These are phyloP conservation scores for Lagocephalus sceleratus DNA, from an alignment of 2,797 vertebrate genomes.

Conservation along the genomic window DNA sequence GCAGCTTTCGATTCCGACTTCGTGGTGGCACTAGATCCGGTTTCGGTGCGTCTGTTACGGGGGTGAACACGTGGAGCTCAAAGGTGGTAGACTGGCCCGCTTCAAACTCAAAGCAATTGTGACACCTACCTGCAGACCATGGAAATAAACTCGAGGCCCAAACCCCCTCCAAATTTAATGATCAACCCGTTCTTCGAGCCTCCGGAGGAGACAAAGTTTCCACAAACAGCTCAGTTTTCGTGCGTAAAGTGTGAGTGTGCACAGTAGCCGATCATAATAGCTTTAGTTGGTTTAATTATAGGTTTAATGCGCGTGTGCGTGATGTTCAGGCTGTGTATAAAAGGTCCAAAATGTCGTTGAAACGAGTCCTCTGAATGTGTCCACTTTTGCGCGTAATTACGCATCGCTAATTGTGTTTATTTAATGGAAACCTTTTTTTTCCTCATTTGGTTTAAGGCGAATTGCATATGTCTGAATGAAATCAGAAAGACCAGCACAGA, in stretches of 20 bases:
- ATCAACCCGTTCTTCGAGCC: constrained; percentile 18
- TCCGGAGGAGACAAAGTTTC: constrained; percentile 13
- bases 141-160: constrained; percentile 77
- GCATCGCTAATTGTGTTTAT: background rate
- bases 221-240: constrained; percentile 7
- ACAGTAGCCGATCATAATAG: constrained; percentile 32
- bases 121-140: constrained; percentile 97
- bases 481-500: too few species aligned
- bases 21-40: constrained; percentile 87
- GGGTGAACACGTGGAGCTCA: constrained; percentile 77
- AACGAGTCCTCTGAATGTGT: constrained; percentile 50
- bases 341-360: constrained; percentile 63
- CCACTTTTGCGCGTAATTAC: background rate
- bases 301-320: background rate
- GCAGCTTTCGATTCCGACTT: constrained; percentile 75
- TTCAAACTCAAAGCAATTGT: constrained; percentile 96
- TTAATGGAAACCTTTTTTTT: too few species aligned
- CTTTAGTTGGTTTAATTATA: constrained; percentile 60
- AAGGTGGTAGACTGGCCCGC: constrained; percentile 82
- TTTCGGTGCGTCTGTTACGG: constrained; percentile 79
- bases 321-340: constrained; percentile 62
- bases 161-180: constrained; percentile 6
- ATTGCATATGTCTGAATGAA: too few species aligned
- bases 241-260: constrained; percentile 45
- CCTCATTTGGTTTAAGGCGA: too few species aligned